Evolutionary conservation across 2,797 vertebrate species (phyloP).

Genomic region (Poeciliopsis presidionis): DNA sequence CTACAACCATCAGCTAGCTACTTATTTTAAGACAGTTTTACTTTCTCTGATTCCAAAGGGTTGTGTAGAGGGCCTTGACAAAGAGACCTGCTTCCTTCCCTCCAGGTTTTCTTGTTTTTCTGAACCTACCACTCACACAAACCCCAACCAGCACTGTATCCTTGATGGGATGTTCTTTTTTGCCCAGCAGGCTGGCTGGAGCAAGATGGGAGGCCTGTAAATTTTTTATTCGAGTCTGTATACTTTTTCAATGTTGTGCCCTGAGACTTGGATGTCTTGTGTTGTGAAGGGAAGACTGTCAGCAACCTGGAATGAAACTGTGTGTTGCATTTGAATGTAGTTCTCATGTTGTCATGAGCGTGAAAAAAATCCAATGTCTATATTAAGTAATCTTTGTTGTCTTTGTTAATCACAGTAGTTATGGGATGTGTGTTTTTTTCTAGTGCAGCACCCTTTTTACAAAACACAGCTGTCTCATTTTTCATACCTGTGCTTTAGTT

Average conservation of each 20-base stretch:
- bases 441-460: background rate
- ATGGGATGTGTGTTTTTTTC: background rate
- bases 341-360: background rate
- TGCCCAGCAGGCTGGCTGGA: conserved; percentile 8
- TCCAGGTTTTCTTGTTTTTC: background rate
- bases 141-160: background rate
- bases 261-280: background rate
- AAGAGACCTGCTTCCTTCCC: conserved; percentile 1
- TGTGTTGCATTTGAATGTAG: background rate
- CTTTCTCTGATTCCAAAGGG: background rate
- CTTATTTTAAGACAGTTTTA: background rate
- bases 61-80: background rate
- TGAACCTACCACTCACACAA: background rate
- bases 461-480: background rate
- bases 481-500: background rate
- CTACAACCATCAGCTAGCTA: background rate
- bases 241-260: background rate
- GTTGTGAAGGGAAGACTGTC: background rate
- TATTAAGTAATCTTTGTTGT: background rate
- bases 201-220: background rate
- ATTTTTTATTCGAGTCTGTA: conserved; percentile 3
- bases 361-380: background rate
- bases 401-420: background rate
- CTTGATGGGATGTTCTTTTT: conserved; percentile 6
- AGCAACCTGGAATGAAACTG: background rate